Evolutionary conservation across 2,797 vertebrate genomes (phyloP).

Genomic region (Somateria mollissima): DNA sequence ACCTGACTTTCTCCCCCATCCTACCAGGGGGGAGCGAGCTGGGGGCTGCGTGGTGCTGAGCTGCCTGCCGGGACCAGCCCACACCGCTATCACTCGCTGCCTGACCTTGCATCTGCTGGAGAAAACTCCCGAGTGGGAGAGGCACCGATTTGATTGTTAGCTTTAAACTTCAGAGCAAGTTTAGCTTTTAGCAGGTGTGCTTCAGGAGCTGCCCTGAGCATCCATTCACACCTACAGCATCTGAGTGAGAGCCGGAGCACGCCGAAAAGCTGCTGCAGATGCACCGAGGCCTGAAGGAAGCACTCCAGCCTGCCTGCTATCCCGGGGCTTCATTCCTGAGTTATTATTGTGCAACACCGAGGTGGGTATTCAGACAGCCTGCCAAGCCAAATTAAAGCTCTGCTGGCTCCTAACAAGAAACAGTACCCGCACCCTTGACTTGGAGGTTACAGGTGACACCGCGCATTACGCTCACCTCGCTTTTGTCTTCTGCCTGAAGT

Average conservation of each 20-base stretch:
- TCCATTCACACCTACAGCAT: background rate
- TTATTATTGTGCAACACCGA: constrained; percentile 46
- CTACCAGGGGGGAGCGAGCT: background rate
- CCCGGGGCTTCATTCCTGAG: constrained; percentile 51
- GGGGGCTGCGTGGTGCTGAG: background rate
- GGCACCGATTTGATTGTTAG: too few species aligned
- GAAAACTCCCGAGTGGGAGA: background rate
- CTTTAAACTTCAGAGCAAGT: background rate
- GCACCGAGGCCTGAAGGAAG: constrained; percentile 49
- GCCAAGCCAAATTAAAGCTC: constrained; percentile 67
- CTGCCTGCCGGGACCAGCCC: background rate
- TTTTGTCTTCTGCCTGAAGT: constrained; percentile 63
- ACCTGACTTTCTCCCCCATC: background rate
- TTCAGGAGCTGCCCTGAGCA: constrained; percentile 1
- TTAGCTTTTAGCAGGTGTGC: background rate
- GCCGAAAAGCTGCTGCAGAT: constrained; percentile 47
- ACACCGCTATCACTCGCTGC: background rate
- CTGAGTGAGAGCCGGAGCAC: background rate
- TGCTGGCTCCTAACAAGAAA: constrained; percentile 34
- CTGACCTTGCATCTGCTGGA: background rate
- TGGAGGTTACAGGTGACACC: constrained; percentile 29
- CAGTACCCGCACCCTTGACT: constrained; percentile 49
- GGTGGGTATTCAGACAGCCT: constrained; percentile 48
- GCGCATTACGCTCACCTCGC: constrained; percentile 44
- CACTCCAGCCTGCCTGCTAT: constrained; percentile 49